Conservation (phyloP, 2,113 vertebrate genomes). For the Xenotilapia longispinis region DNA sequence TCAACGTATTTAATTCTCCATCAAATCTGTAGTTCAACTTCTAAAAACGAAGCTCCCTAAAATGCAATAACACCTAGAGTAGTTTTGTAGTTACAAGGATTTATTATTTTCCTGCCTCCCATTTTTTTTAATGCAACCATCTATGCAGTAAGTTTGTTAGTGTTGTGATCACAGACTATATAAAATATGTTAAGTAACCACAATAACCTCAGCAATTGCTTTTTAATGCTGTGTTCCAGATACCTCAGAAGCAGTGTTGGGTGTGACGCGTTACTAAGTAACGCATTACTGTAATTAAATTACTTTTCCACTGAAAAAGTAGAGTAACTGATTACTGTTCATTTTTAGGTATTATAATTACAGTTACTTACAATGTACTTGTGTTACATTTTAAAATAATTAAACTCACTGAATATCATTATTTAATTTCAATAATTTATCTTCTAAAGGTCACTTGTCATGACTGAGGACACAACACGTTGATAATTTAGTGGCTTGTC, state of each 20-base stretch:
- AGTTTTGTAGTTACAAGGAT: background rate
- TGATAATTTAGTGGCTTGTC: background rate
- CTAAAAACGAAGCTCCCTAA: background rate
- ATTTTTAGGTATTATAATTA: too few relatives aligned
- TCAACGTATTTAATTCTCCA: background rate
- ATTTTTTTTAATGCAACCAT: background rate
- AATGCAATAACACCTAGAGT: background rate
- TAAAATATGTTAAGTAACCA: background rate
- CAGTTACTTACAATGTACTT: too few relatives aligned
- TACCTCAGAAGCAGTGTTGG: background rate
- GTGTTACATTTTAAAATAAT: background rate
- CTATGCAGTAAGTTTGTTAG: background rate
- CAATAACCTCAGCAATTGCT: background rate
- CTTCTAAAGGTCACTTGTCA: background rate
- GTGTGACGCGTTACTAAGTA: background rate
- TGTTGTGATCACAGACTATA: background rate
- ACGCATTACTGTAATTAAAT: background rate
- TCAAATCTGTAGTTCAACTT: background rate
- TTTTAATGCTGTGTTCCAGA: background rate
- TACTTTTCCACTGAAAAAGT: too few relatives aligned
- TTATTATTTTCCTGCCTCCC: background rate
- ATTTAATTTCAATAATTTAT: background rate
- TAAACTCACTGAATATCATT: background rate
- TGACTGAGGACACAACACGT: background rate
- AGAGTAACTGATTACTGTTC: too few relatives aligned